Evolutionary conservation across 2,888 invertebrate species (phyloP).

Genomic region (Alloscopus bannaensis): DNA sequence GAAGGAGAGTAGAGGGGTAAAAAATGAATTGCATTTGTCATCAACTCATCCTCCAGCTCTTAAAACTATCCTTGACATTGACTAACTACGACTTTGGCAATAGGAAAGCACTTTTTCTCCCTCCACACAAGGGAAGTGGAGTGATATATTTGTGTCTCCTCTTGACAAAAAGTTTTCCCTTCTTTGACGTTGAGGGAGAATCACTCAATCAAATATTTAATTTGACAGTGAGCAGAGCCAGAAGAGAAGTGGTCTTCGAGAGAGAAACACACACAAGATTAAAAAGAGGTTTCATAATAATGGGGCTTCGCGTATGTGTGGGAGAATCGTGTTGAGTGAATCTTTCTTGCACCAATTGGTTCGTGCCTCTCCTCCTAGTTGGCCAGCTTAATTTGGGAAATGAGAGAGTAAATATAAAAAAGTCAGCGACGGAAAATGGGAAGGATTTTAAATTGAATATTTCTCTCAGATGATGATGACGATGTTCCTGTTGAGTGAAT

Average conservation of each 20-base stretch:
- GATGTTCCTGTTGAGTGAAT: slow-evolving; percentile 52
- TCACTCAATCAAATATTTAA: slow-evolving; percentile 63
- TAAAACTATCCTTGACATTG: slow-evolving; percentile 49
- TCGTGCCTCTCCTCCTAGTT: slow-evolving; percentile 26
- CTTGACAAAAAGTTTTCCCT: background rate
- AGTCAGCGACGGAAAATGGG: slow-evolving; percentile 9
- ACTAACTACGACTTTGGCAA: slow-evolving; percentile 51
- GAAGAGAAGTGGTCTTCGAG: slow-evolving; percentile 16
- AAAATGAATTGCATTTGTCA: slow-evolving; percentile 56
- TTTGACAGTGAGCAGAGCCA: slow-evolving; percentile 56
- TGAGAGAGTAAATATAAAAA: slow-evolving; percentile 23
- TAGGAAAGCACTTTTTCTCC: slow-evolving; percentile 29
- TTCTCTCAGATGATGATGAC: background rate
- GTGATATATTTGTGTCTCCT: no score
- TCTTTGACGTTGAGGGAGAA: slow-evolving; percentile 12
- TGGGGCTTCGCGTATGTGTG: no score
- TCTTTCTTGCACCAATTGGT: slow-evolving; percentile 11
- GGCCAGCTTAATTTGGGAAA: slow-evolving; percentile 38
- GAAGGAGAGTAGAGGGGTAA: no score
- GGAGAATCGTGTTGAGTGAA: no score
- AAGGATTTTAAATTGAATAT: slow-evolving; percentile 1
- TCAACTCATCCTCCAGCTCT: slow-evolving; percentile 23
- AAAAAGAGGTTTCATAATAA: no score
- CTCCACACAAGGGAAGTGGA: no score
- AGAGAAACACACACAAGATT: background rate